A percentile compares a stretch with the other conserved stretches of the same genome.
phyloP scores from a whole-genome alignment of 2,113 vertebrate species.

The Solea solea region DNA sequence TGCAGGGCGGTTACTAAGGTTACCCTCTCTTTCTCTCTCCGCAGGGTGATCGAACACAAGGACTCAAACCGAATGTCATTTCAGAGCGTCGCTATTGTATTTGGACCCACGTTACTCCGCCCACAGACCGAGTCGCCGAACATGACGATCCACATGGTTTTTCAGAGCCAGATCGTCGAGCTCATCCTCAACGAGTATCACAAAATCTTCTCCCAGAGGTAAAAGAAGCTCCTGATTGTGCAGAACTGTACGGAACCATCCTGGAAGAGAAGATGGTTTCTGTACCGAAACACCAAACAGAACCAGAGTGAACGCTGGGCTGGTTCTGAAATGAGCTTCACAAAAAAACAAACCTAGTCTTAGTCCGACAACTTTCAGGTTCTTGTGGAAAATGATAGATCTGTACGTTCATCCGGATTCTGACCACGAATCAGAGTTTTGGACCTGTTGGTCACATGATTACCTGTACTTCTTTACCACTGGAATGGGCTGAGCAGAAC shows the following conservation, averaged over 20 bases:
- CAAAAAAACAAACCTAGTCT: neutral
- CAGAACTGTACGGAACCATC: neutral
- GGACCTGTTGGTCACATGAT: too few species aligned
- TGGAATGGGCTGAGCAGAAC: too few species aligned
- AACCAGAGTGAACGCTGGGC: too few species aligned
- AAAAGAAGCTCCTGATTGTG: slow-evolving; percentile 9
- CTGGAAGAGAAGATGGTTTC: too few species aligned
- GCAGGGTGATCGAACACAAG: slow-evolving; percentile 84
- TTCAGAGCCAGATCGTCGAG: slow-evolving; percentile 97
- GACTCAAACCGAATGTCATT: slow-evolving; percentile 93
- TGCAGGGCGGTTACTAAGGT: too few species aligned
- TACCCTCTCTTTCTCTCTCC: neutral
- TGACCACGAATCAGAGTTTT: too few species aligned
- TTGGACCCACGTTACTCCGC: slow-evolving; percentile 92
- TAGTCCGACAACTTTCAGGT: too few species aligned
- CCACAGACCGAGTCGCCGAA: slow-evolving; percentile 85
- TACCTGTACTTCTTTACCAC: too few species aligned
- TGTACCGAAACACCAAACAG: too few species aligned
- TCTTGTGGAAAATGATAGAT: too few species aligned
- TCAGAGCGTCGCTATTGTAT: slow-evolving; percentile 93
- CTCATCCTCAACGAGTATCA: slow-evolving; percentile 86
- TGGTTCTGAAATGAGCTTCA: neutral
- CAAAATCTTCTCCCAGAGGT: slow-evolving; percentile 25
- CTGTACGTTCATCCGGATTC: too few species aligned
- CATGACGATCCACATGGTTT: slow-evolving; percentile 93